A percentile compares a stretch with the other conserved stretches of the same genome.
Conservation (phyloP, 1,140 invertebrate species). For the honey bee (Apis mellifera) region Amel_HAv3.1 CM009944.2:7216001-7216500, state of each 20-base stretch:
- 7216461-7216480: too few relatives aligned
- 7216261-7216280: conserved; percentile 40
- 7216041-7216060: too few relatives aligned
- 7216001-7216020: too few relatives aligned
- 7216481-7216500: too few relatives aligned
- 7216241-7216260: conserved; percentile 40
- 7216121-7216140: too few relatives aligned
- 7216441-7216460: too few relatives aligned
- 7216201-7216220: neutral
- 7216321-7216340: conserved; percentile 19
- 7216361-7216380: neutral
- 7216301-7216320: conserved; percentile 21
- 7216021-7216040: too few relatives aligned
- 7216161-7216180: neutral
- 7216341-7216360: neutral
- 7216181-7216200: neutral
- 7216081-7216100: too few relatives aligned
- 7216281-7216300: conserved; percentile 31
- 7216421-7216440: neutral
- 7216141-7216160: too few relatives aligned
- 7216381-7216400: neutral
- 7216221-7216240: neutral
- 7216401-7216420: neutral
- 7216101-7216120: too few relatives aligned
- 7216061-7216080: too few relatives aligned